Evolutionary conservation across 2,113 vertebrate genomes (phyloP).

Genomic region (Cynopterus brachyotis): DNA sequence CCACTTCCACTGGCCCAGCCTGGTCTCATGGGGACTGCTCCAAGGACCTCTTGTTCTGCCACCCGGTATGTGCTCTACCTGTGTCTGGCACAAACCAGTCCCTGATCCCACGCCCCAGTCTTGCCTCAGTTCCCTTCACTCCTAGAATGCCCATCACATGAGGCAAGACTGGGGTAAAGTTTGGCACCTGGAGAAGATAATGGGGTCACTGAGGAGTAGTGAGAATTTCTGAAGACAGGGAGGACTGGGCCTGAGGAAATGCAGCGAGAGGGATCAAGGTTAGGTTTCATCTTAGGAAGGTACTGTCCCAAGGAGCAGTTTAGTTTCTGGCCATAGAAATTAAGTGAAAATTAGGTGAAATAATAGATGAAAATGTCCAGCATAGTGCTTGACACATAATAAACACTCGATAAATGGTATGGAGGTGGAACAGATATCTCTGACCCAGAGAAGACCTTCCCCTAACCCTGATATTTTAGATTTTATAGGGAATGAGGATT

Average conservation of each 20-base stretch:
- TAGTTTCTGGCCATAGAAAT: neutral
- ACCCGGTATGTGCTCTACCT: no score
- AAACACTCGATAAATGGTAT: neutral
- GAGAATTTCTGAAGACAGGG: neutral
- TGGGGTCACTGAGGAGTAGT: neutral
- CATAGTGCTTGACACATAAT: neutral
- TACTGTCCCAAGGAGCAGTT: neutral
- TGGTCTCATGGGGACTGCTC: neutral
- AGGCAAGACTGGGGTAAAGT: neutral
- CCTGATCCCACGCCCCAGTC: neutral
- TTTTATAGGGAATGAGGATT: neutral
- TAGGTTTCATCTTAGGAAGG: neutral
- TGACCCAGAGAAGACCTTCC: neutral
- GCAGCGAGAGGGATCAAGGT: neutral
- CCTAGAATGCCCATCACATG: neutral
- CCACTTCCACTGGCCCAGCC: neutral
- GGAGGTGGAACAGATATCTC: neutral
- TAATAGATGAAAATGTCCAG: neutral
- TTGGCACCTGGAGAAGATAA: neutral
- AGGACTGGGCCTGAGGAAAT: neutral
- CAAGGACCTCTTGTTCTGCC: neutral
- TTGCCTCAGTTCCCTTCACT: neutral
- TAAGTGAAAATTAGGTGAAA: neutral
- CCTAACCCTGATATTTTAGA: neutral
- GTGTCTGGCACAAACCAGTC: neutral